Evolutionary conservation across 2,888 invertebrate species (phyloP).

Genomic region (Cetonia aurata): DNA sequence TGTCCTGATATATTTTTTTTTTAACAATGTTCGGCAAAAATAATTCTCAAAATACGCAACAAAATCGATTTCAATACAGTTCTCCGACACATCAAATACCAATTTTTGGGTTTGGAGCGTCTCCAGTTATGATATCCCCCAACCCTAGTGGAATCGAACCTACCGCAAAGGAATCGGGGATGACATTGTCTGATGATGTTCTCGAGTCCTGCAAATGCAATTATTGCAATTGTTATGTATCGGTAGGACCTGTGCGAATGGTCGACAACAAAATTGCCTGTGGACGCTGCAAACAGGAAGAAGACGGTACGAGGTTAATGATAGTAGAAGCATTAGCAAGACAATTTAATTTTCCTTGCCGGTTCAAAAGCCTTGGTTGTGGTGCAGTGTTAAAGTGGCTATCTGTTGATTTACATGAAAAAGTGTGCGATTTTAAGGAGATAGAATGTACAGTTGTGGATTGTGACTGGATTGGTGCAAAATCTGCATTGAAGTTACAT

Average conservation of each 20-base stretch:
- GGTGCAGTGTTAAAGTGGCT: conserved; percentile 11
- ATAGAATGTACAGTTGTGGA: conserved; percentile 14
- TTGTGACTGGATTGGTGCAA: conserved; percentile 32
- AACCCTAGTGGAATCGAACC: no score
- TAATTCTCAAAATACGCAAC: no score
- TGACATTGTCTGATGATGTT: conserved; percentile 12
- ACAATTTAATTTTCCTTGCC: conserved; percentile 34
- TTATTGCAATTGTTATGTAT: conserved; percentile 32
- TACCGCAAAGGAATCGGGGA: no score
- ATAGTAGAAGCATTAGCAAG: conserved; percentile 32
- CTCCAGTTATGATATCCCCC: no score
- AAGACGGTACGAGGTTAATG: conserved; percentile 24
- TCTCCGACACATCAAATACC: no score
- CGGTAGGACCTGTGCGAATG: conserved; percentile 36
- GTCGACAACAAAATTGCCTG: conserved; percentile 31
- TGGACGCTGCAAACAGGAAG: conserved; percentile 25
- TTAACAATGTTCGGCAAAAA: no score
- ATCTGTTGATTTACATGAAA: conserved; percentile 29
- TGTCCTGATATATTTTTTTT: no score
- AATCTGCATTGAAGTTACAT: conserved; percentile 31
- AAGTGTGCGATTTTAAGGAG: conserved; percentile 31
- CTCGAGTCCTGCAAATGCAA: conserved; percentile 32
- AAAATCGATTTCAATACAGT: no score
- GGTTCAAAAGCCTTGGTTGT: conserved; percentile 24
- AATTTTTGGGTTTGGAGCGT: no score